A percentile compares a stretch with the other conserved stretches of the same genome.
These are phyloP conservation scores for Hypercompe scribonia DNA, from an alignment of 2,888 invertebrate species.

Conservation along the genomic window DNA sequence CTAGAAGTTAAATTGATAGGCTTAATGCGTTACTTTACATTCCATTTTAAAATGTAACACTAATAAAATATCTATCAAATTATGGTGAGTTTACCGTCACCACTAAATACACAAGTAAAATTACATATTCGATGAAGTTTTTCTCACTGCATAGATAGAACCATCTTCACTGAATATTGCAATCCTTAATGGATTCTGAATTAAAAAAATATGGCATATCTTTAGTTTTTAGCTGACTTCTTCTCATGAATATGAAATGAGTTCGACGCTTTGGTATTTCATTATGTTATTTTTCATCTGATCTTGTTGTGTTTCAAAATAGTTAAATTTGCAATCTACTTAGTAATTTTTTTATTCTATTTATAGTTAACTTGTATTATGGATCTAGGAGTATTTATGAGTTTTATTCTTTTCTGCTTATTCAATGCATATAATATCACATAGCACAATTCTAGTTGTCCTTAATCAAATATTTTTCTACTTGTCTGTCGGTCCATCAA, in stretches of 20 bases:
- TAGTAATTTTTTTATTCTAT: neutral
- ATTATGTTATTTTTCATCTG: neutral
- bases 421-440: neutral
- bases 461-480: neutral
- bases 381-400: neutral
- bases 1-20: neutral
- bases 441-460: neutral
- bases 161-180: neutral
- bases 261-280: neutral
- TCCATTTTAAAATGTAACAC: neutral
- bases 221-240: slow-evolving; percentile 1
- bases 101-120: neutral
- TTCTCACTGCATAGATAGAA: neutral
- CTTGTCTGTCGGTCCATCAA: neutral
- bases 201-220: slow-evolving; percentile 2
- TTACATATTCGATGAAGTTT: neutral
- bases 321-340: neutral
- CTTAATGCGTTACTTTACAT: neutral
- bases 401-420: neutral
- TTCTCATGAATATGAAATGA: slow-evolving; percentile 1
- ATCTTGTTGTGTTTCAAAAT: neutral
- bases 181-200: slow-evolving; percentile 1
- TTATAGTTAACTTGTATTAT: neutral
- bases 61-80: neutral
- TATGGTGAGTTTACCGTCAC: neutral